These are phyloP conservation scores for Sebastiscus albofasciatus DNA, from an alignment of 2,797 vertebrate genomes.

Conservation along the genomic window DNA sequence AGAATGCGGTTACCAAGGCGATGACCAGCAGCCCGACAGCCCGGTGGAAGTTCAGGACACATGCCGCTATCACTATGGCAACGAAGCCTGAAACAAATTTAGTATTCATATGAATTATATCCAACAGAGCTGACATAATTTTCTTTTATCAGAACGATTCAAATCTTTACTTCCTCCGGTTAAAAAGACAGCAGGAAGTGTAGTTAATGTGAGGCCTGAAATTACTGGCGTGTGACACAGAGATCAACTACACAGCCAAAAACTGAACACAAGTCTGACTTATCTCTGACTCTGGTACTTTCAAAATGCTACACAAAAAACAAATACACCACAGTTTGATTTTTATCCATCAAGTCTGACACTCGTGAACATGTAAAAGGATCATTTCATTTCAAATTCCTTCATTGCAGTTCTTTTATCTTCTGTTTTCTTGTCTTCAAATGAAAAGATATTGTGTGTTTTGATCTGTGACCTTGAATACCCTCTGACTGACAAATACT, in stretches of 20 bases:
- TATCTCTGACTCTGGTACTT: neutral
- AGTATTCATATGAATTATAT: constrained; percentile 23
- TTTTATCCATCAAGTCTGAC: neutral
- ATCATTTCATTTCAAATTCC: neutral
- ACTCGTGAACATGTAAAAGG: neutral
- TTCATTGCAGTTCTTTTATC: neutral
- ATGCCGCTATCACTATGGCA: constrained; percentile 83
- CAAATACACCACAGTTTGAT: too few species aligned
- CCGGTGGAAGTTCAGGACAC: constrained; percentile 85
- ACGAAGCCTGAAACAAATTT: constrained; percentile 78
- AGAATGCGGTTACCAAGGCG: constrained; percentile 80
- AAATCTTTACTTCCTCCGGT: neutral
- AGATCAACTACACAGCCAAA: neutral
- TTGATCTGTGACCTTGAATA: neutral
- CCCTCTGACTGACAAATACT: neutral
- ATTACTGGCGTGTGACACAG: neutral
- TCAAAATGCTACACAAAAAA: neutral
- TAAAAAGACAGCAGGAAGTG: neutral
- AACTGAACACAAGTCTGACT: neutral
- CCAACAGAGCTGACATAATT: neutral
- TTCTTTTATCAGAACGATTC: neutral
- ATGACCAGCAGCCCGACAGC: constrained; percentile 85
- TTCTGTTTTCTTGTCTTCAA: neutral
- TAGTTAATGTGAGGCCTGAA: neutral
- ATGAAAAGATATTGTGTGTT: neutral